phyloP scores from a whole-genome alignment of 2,113 vertebrate species.

The cattle (Bos taurus) region DNA sequence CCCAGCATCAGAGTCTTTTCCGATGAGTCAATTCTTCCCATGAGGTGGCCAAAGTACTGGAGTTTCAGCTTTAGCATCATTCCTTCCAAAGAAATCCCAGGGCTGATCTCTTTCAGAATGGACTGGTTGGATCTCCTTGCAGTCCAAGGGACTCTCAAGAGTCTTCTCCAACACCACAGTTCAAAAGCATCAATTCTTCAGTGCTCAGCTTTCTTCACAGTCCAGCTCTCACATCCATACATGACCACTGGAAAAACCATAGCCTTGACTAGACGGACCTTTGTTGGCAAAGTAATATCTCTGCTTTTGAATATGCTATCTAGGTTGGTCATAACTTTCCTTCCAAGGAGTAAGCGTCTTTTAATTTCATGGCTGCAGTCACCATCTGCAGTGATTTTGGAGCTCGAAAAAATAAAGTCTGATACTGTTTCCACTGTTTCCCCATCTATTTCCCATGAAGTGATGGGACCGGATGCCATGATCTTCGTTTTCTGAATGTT shows the following conservation, averaged over 20 bases:
- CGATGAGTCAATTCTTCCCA: background rate
- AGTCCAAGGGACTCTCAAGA: background rate
- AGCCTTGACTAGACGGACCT: background rate
- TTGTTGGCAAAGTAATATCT: background rate
- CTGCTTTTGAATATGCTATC: background rate
- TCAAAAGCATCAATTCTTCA: background rate
- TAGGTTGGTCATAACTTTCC: background rate
- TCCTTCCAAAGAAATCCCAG: background rate
- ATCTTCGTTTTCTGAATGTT: background rate
- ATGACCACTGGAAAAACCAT: background rate
- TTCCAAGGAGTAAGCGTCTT: background rate
- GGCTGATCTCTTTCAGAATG: background rate
- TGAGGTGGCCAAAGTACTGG: background rate
- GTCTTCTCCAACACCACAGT: background rate
- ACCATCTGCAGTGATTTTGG: background rate
- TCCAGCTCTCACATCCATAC: background rate
- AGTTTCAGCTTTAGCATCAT: background rate
- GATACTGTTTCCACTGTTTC: background rate
- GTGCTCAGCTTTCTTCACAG: background rate
- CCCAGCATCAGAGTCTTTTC: background rate
- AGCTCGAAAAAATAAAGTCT: background rate
- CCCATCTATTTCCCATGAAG: background rate
- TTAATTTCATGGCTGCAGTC: background rate
- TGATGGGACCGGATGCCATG: background rate
- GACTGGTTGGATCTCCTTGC: background rate